phyloP scores from a whole-genome alignment of 1,140 invertebrate species.

The Heterodera schachtii region DNA sequence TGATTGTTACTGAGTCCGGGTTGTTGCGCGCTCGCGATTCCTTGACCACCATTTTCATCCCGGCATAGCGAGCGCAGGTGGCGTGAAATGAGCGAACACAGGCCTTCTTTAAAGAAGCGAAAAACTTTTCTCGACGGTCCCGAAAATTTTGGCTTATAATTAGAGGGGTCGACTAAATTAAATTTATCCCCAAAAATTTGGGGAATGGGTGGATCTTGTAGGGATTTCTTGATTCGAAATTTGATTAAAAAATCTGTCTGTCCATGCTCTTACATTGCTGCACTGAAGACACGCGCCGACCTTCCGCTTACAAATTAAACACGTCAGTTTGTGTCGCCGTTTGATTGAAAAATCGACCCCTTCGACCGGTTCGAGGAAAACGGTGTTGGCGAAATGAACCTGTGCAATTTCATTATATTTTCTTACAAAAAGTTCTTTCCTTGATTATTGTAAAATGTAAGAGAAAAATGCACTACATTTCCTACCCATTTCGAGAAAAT shows the following conservation, averaged over 20 bases:
- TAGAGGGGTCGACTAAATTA: too few relatives aligned
- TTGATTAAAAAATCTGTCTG: neutral
- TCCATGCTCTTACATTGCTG: slow-evolving; percentile 38
- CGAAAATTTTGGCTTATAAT: too few relatives aligned
- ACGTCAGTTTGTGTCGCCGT: slow-evolving; percentile 89
- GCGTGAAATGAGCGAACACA: slow-evolving; percentile 48
- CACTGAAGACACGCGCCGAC: slow-evolving; percentile 97
- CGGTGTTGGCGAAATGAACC: slow-evolving; percentile 55
- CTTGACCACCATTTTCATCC: slow-evolving; percentile 45
- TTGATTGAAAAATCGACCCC: slow-evolving; percentile 92
- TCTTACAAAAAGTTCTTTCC: too few relatives aligned
- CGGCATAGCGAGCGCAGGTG: slow-evolving; percentile 46
- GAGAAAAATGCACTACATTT: too few relatives aligned
- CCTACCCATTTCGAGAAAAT: too few relatives aligned
- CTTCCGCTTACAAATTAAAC: slow-evolving; percentile 92
- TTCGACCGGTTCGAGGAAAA: slow-evolving; percentile 82
- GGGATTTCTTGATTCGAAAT: too few relatives aligned
- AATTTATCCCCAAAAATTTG: too few relatives aligned
- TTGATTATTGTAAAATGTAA: too few relatives aligned
- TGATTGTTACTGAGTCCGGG: slow-evolving; percentile 38
- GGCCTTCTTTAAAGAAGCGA: slow-evolving; percentile 30
- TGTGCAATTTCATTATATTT: neutral
- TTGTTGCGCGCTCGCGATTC: slow-evolving; percentile 26
- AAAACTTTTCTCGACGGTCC: too few relatives aligned
- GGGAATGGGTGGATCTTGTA: too few relatives aligned